Evolutionary conservation across 2,888 invertebrate species (phyloP).

Genomic region (Meliscaeva auricollis): DNA sequence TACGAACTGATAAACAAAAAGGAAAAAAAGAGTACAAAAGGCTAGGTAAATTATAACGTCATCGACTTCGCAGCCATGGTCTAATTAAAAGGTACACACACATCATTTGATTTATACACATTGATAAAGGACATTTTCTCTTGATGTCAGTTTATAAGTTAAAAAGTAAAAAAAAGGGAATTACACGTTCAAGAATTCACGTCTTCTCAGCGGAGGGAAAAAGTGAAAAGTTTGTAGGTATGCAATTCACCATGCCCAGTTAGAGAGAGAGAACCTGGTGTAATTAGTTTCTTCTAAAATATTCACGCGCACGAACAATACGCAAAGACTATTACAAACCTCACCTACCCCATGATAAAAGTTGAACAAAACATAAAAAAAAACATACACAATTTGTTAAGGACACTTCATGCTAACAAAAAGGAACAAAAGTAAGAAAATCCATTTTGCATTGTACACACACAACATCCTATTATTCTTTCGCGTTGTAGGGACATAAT

Average conservation of each 20-base stretch:
- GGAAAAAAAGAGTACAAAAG: constrained; percentile 19
- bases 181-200: constrained; percentile 16
- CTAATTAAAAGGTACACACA: constrained; percentile 64
- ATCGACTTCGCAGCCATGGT: constrained; percentile 40
- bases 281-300: constrained; percentile 61
- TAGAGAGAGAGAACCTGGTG: neutral
- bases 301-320: constrained; percentile 65
- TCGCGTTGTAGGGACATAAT: constrained; percentile 38
- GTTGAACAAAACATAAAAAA: constrained; percentile 7
- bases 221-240: neutral
- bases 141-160: constrained; percentile 22
- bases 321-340: constrained; percentile 19
- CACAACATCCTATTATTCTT: constrained; percentile 63
- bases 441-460: constrained; percentile 37
- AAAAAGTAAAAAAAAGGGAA: constrained; percentile 3
- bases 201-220: constrained; percentile 50
- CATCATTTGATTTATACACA: constrained; percentile 55
- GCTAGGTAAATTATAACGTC: constrained; percentile 48
- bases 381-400: constrained; percentile 56
- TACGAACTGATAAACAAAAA: constrained; percentile 45
- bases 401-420: constrained; percentile 40
- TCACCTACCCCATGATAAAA: constrained; percentile 23
- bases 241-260: neutral
- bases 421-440: constrained; percentile 18
- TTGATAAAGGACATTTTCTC: constrained; percentile 54